Base-by-base conservation (phyloP, 2,113 vertebrate genomes). In the Phrynosoma platyrhinos region DNA sequence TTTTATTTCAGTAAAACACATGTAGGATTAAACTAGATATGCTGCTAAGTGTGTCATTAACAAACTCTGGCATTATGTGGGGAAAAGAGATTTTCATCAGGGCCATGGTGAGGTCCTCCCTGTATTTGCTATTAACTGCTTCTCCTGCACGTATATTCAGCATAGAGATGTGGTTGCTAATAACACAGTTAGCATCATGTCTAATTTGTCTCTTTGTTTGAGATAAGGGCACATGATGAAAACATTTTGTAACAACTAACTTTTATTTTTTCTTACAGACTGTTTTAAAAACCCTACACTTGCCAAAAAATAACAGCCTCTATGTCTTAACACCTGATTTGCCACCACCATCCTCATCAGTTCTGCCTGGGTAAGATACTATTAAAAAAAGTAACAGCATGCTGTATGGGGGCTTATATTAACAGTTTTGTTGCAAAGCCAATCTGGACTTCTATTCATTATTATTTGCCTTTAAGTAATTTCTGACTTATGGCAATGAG, bases 301-400 rank as follows among this genome's bases (percentile, higher is more conserved):
- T 99, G 96, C 99, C 99, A 95, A 99, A 99, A 97, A 99, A 99
- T 97, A 99, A 99, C 97, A 98, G 98, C 97, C 98, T 99, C 94
- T 99, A 99, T 93, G 98, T 99, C 91, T 97, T 99, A 95, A 99
- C 98, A 76, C 99, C 98, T 90, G 98, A 99, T 90, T 98, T 99
- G 88, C 97, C 98, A 87, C 97, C 98, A 82, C 96, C 98, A 95
- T 97, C 99, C 94, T 98, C 98, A 94, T 98, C 98, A 94, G 98
- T 98, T 96, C 97, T 98, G 95, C 96, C 98, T 98, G 98, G 98
- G 99, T 99, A 98, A 97, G 96, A 9, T 85, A 9, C 6, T 27
- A 36, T 36, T 27, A 53, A 25, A 16, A 25, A 86, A 30, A 62
- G 53, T 40, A 62, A 74, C 2, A 75, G 21, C n/a, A 74, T 55